Base-by-base conservation (phyloP, 1,140 invertebrate species). In the Lanistes nyassanus region DNA sequence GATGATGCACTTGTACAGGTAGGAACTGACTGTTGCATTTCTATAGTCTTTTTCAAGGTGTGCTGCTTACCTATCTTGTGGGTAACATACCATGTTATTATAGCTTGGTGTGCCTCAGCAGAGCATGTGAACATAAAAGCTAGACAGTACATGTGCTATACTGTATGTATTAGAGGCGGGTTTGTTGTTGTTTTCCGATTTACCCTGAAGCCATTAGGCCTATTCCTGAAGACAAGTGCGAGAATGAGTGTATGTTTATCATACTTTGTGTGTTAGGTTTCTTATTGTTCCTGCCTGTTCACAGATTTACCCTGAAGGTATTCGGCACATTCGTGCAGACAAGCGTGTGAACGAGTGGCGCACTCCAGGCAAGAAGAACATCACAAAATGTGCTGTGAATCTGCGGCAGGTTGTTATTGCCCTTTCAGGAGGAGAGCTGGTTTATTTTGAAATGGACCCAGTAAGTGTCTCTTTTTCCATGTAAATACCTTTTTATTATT, bases 391-490 rank as follows among this genome's bases (percentile, higher is more conserved):
- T 91, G 98, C 98, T 2, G 96, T 99, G 0, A 99, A 99, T 90
- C 96, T 98, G 86, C 91, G 98, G 75, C 98, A 99, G 91, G 88
- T 89, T 19, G 98, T 99, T 0, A 99, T 99, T 80, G 98, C 98
- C 0, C 90, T 99, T 7, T 96, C 96, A 51, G 98, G 98, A 0
- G 97, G 98, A 65, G 98, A 99, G 91, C 90, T 99, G 31, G 97
- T 99, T 26, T 99, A 99, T 90, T 99, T 99, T 90, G 98, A 99
- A 92, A 98, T 99, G 97, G 98, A 99, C 89, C 94, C 95, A 79
- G 96, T 98, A 93, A 94, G 94, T 92, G 9, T 47, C 42, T 47
- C 1, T 13, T n/a, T n/a, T n/a, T n/a, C n/a, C n/a, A n/a, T n/a
- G n/a, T n/a, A n/a, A n/a, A 16, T 37, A 67, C 6, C 21, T 34